phyloP scores from a whole-genome alignment of 1,140 invertebrate genomes.

The Pogonomyrmex barbatus region DNA sequence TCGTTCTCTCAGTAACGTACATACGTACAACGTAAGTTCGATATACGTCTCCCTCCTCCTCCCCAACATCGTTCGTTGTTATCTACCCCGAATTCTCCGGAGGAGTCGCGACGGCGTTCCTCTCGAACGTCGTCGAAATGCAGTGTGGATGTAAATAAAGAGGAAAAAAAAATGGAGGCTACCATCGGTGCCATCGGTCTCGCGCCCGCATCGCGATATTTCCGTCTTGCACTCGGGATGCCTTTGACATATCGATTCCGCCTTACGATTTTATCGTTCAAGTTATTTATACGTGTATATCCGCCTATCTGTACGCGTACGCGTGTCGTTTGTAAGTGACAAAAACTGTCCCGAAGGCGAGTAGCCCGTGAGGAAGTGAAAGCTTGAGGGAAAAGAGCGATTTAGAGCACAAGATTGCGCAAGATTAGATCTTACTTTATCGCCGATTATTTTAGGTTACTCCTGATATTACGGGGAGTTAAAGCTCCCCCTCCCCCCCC shows the following conservation, averaged over 20 bases:
- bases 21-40: background rate
- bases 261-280: conserved; percentile 24
- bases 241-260: conserved; percentile 56
- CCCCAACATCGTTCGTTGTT: no score
- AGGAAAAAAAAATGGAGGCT: conserved; percentile 1
- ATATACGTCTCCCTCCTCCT: background rate
- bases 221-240: background rate
- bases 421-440: conserved; percentile 6
- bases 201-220: background rate
- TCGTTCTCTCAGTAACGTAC: background rate
- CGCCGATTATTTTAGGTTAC: background rate
- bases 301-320: background rate
- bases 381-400: conserved; percentile 33
- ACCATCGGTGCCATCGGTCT: background rate
- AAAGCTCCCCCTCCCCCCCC: background rate
- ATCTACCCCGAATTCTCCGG: background rate
- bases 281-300: no score
- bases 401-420: conserved; percentile 7
- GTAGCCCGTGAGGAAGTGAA: conserved; percentile 27
- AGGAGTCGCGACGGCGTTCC: background rate
- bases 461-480: background rate
- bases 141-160: conserved; percentile 25
- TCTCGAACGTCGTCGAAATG: background rate
- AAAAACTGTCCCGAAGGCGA: background rate
- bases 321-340: background rate